Evolutionary conservation across 2,113 vertebrate species (phyloP), one percentile per base, ranked within the genome.

Genomic region (Hippocampus guttulatus): DNA sequence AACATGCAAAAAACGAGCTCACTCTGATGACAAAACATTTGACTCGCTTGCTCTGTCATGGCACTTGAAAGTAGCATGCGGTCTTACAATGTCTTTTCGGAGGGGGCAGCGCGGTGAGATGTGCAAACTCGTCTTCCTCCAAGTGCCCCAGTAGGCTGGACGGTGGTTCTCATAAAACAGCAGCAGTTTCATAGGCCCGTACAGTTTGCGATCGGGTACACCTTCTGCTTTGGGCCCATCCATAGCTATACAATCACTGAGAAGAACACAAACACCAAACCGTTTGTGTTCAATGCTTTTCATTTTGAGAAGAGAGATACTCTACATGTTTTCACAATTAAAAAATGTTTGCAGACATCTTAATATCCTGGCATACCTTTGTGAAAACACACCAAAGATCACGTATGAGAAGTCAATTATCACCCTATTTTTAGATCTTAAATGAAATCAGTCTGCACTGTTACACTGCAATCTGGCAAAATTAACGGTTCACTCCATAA

Each of bases 101-200:
- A 96, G 89, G 0, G 97, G 97, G n/a, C 90, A 93, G 47, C 95
- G 92, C 0, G 96, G 88, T 0, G 75, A 91, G 79, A 99, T 93
- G 30, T 85, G 8, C 0, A 49, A 6, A 5, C 93, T 95, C 47
- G 72, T 94, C 87, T 94, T 98, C 69, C 95, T 96, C 94, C 96
- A 99, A 0, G 97, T 98, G 16, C 97, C 97, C 96, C 96, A 99
- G 90, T 98, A 99, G 0, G 97, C 97, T 18, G 97, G 97, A 12
- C 97, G 95, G 79, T 99, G 93, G 47, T 98, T 99, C 81, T 93
- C 94, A 8, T 87, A 92, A 68, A 99, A 99, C 88, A 96, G 95
- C 65, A 99, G 90, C 0, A 99, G 93, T 76, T 99, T 99, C 96
- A 98, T 96, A 23, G 94, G 89, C 20, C 96, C 95, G 0, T 93